Evolutionary conservation across 2,113 vertebrate species (phyloP), one percentile per base, ranked within the genome.

Genomic region (Cavia aperea): DNA sequence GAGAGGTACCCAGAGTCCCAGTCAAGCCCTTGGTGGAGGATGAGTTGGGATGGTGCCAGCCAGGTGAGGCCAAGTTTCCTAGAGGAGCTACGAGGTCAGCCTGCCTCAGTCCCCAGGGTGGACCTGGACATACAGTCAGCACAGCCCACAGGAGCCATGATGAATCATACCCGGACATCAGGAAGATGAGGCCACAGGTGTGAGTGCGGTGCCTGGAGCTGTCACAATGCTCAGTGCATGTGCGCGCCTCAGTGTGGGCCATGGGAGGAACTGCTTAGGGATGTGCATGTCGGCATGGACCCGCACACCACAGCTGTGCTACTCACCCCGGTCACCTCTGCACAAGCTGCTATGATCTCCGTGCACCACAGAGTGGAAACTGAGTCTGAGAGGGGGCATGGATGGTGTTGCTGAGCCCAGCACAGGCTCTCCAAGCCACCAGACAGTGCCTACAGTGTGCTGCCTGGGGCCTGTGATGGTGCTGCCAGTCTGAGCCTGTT

Each of bases 391-490:
- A 70, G 21, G 19, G 9, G 70, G 10, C 70, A 12, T 23, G 21
- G 70, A 39, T 73, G 70, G 43, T 5, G 23, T 14, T 2, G 24
- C 72, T 75, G 72, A 46, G 24, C 58, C 43, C 56, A 62, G 63
- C 31, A 73, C 70, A 39, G n/a, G 62, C 58, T 4, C 56, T 36
- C 9, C 11, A 2, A 4, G 79, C 7, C 91, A 18, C 5, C 1
- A 5, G 43, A 33, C 15, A 0, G 4, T 39, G 15, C 0, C 1
- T 0, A 75, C 24, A 7, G 72, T 2, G 6, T 1, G 23, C 18
- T 39, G 73, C 19, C 60, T 54, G 33, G 60, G 68, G 4, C 43
- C 24, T 19, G 15, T 4, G 62, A 24, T 1, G 5, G 58, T 7
- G 2, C 43, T 23, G 81, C 24, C 72, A 21, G 89, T 39, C 54